A percentile compares a stretch with the other conserved stretches of the same genome.
Conservation (phyloP, 2,888 invertebrate genomes). For the Ophion obscuratus region DNA sequence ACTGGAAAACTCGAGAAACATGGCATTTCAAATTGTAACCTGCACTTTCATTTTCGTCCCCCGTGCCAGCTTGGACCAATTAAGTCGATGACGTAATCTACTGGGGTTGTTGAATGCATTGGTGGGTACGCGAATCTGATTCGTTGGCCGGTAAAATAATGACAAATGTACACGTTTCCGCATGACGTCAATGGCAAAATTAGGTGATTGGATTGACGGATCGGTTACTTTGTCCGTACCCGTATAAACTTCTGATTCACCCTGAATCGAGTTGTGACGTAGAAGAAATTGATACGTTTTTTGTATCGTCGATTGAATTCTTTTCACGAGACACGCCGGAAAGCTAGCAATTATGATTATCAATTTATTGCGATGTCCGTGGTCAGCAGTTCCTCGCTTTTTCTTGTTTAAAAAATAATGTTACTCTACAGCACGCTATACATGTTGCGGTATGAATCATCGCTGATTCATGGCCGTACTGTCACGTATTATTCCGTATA, state of each 20-base stretch:
- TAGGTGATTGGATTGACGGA: no score
- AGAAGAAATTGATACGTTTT: background rate
- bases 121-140: no score
- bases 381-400: constrained; percentile 30
- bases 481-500: constrained; percentile 59
- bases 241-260: constrained; percentile 10
- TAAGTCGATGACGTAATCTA: no score
- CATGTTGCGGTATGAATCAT: constrained; percentile 56
- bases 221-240: constrained; percentile 2
- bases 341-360: constrained; percentile 30
- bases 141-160: no score
- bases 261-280: constrained; percentile 16
- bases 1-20: no score
- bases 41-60: no score
- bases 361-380: constrained; percentile 28
- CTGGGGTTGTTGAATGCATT: no score
- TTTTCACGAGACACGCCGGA: constrained; percentile 17
- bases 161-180: background rate
- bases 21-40: no score
- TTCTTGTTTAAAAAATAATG: constrained; percentile 42
- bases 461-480: constrained; percentile 62
- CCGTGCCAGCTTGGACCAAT: no score
- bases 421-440: constrained; percentile 15
- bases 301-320: constrained; percentile 15
- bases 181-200: background rate